Percentiles rank a stretch among this genome's conserved stretches.
Conservation (phyloP, 1,140 invertebrate species). For the Apis laboriosa region DNA sequence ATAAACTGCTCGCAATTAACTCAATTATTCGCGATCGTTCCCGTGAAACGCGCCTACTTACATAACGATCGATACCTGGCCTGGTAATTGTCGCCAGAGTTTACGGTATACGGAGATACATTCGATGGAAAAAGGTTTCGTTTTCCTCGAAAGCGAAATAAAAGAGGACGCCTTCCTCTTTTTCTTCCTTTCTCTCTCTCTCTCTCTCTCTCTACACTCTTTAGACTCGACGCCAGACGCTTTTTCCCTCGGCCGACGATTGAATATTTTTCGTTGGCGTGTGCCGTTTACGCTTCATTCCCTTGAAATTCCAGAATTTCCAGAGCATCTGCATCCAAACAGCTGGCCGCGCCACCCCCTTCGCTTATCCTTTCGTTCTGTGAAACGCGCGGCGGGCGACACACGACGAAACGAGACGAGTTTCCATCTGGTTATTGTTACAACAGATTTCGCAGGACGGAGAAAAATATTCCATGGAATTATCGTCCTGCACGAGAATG, state of each 20-base stretch:
- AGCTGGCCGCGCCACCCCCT: slow-evolving; percentile 45
- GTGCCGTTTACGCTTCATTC: slow-evolving; percentile 10
- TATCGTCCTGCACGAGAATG: too few relatives aligned
- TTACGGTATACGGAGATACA: too few relatives aligned
- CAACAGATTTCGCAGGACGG: too few relatives aligned
- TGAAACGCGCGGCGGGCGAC: slow-evolving; percentile 14
- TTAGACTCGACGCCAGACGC: too few relatives aligned
- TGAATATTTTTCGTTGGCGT: not conserved
- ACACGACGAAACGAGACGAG: not conserved
- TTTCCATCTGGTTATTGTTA: slow-evolving; percentile 10
- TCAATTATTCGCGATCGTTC: slow-evolving; percentile 45
- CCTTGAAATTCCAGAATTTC: slow-evolving; percentile 31
- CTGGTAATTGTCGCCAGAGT: not conserved
- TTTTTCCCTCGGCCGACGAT: too few relatives aligned
- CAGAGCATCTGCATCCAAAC: slow-evolving; percentile 52
- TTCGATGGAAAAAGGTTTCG: too few relatives aligned
- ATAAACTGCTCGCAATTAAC: slow-evolving; percentile 24
- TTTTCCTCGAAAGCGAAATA: too few relatives aligned
- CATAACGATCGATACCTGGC: not conserved
- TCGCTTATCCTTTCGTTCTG: slow-evolving; percentile 24
- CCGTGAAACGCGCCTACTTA: not conserved
- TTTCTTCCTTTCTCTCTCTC: too few relatives aligned
- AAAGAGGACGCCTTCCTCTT: too few relatives aligned
- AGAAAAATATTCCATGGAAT: too few relatives aligned
- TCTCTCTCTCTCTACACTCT: too few relatives aligned